These are phyloP conservation scores for Discoglossus pictus DNA, from an alignment of 2,797 vertebrate genomes.

Conservation along the genomic window DNA sequence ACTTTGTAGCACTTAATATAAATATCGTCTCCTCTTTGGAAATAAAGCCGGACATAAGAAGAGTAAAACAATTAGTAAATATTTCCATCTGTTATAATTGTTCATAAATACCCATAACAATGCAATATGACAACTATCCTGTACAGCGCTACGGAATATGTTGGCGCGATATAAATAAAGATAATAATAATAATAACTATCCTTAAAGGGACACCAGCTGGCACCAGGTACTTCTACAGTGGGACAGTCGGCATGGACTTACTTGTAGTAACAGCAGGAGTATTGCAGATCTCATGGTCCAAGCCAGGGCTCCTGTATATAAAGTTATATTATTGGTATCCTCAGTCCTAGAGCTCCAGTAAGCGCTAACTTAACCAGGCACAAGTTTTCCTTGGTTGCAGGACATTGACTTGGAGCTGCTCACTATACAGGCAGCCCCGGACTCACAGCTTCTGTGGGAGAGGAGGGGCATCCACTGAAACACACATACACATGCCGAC, in stretches of 20 bases:
- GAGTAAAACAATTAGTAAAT: too few relatives aligned
- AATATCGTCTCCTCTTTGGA: too few relatives aligned
- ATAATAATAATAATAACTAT: too few relatives aligned
- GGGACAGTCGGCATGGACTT: constrained; percentile 8
- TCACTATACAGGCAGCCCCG: constrained; percentile 16
- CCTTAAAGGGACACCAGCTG: too few relatives aligned
- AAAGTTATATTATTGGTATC: too few relatives aligned
- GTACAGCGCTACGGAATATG: too few relatives aligned
- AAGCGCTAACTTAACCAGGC: constrained; percentile 1
- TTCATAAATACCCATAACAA: too few relatives aligned
- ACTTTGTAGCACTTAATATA: too few relatives aligned
- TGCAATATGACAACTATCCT: too few relatives aligned
- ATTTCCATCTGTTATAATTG: too few relatives aligned
- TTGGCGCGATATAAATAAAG: too few relatives aligned
- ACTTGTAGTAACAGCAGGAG: constrained; percentile 36
- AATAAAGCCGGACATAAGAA: too few relatives aligned
- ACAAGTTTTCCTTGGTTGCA: constrained; percentile 9
- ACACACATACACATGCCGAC: constrained; percentile 3
- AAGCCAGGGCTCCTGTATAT: neutral
- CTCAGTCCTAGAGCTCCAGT: neutral
- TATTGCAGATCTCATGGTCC: constrained; percentile 30
- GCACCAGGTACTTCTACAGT: neutral
- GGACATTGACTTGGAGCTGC: constrained; percentile 13
- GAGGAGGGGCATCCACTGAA: constrained; percentile 23
- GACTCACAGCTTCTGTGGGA: constrained; percentile 25